Evolutionary conservation across 1,140 invertebrate genomes (phyloP).

Genomic region (Euura saliciscinereae): DNA sequence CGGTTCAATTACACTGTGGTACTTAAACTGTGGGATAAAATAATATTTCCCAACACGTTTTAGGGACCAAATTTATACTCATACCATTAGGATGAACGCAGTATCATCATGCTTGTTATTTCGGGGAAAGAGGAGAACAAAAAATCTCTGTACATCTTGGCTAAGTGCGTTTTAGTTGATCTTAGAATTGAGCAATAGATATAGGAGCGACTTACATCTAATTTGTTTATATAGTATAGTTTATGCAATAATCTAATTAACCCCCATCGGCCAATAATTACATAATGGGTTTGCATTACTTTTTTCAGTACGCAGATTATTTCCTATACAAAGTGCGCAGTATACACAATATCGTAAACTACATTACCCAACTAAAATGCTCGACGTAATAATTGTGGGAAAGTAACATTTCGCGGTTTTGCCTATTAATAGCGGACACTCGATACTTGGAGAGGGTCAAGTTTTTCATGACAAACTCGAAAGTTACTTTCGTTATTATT

Average conservation of each 20-base stretch:
- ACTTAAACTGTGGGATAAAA: too few relatives aligned
- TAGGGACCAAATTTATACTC: too few relatives aligned
- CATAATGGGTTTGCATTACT: neutral
- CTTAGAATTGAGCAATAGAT: neutral
- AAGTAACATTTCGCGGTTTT: neutral
- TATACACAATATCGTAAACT: too few relatives aligned
- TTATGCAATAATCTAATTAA: neutral
- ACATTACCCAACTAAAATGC: neutral
- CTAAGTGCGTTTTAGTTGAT: constrained; percentile 4
- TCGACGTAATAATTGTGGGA: neutral
- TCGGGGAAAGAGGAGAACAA: neutral
- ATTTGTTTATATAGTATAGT: neutral
- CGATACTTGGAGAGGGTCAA: neutral
- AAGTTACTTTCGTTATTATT: neutral
- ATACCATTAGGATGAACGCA: neutral
- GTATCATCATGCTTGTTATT: neutral
- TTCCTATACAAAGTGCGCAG: too few relatives aligned
- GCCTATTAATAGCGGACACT: neutral
- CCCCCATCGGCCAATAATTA: neutral
- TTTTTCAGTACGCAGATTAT: too few relatives aligned
- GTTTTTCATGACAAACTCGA: neutral
- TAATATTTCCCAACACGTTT: too few relatives aligned
- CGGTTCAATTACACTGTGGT: too few relatives aligned
- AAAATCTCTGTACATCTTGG: constrained; percentile 2
- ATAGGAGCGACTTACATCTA: neutral